Conservation (phyloP, 2,797 vertebrate genomes). For the Oryzias sinensis region DNA sequence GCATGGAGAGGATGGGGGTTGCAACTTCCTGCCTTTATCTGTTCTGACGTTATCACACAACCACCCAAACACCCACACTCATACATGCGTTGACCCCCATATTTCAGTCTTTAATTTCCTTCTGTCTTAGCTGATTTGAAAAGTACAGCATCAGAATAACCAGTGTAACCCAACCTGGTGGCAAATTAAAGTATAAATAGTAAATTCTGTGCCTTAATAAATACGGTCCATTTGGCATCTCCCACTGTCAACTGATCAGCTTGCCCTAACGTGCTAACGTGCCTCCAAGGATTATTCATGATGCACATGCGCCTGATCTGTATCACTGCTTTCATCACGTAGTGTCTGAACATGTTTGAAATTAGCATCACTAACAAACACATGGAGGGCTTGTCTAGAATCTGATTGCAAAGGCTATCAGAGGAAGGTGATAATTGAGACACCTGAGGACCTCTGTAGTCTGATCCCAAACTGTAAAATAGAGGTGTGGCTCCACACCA, state of each 20-base stretch:
- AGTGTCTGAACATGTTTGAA: constrained; percentile 56
- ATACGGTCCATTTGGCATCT: background rate
- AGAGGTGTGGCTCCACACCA: constrained; percentile 24
- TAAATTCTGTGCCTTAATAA: background rate
- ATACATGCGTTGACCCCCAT: background rate
- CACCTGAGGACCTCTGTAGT: constrained; percentile 63
- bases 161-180: too few relatives aligned
- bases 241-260: constrained; percentile 6
- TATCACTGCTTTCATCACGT: constrained; percentile 18
- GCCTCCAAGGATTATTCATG: constrained; percentile 16
- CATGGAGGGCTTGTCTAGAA: constrained; percentile 24
- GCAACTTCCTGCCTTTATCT: constrained; percentile 47
- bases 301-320: constrained; percentile 30
- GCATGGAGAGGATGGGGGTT: constrained; percentile 41
- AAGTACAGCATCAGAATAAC: background rate
- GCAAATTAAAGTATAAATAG: background rate
- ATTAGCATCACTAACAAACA: constrained; percentile 41
- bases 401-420: constrained; percentile 32
- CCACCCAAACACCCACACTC: constrained; percentile 7
- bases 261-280: constrained; percentile 2
- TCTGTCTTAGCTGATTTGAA: background rate
- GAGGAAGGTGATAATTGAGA: constrained; percentile 64
- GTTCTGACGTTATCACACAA: constrained; percentile 14
- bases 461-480: constrained; percentile 9
- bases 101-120: background rate